Evolutionary conservation across 2,113 vertebrate species (phyloP).

Genomic region (Hyaena hyaena): DNA sequence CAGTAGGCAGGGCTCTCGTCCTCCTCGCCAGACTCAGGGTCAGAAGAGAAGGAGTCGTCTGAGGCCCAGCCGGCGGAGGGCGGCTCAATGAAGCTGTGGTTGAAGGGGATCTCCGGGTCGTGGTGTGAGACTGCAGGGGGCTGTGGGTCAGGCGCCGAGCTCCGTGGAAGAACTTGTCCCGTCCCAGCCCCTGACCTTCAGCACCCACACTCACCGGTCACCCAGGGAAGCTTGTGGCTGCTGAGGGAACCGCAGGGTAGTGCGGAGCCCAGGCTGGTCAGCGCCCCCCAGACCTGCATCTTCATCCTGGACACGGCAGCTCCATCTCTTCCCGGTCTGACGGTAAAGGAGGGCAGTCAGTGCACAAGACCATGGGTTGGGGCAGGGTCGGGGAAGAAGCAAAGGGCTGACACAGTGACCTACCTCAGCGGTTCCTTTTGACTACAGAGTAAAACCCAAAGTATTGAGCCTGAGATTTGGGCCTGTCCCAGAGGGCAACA

Average conservation of each 20-base stretch:
- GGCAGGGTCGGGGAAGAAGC: background rate
- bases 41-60: slow-evolving; percentile 93
- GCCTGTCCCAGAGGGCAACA: background rate
- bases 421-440: background rate
- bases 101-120: slow-evolving; percentile 95
- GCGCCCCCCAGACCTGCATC: slow-evolving; percentile 91
- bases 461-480: background rate
- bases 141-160: background rate
- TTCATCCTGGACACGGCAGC: slow-evolving; percentile 90
- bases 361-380: background rate
- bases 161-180: background rate
- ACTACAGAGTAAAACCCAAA: background rate
- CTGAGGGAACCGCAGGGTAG: slow-evolving; percentile 91
- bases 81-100: slow-evolving; percentile 97
- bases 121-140: slow-evolving; percentile 93
- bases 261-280: slow-evolving; percentile 90
- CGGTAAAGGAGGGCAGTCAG: background rate
- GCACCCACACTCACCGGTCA: slow-evolving; percentile 90
- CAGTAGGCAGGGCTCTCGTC: slow-evolving; percentile 92
- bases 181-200: background rate
- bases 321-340: slow-evolving; percentile 80
- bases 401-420: background rate
- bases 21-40: slow-evolving; percentile 90
- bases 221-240: slow-evolving; percentile 93
- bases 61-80: slow-evolving; percentile 94